phyloP scores from a whole-genome alignment of 2,797 vertebrate species.

The Paratrypauchen microcephalus region DNA sequence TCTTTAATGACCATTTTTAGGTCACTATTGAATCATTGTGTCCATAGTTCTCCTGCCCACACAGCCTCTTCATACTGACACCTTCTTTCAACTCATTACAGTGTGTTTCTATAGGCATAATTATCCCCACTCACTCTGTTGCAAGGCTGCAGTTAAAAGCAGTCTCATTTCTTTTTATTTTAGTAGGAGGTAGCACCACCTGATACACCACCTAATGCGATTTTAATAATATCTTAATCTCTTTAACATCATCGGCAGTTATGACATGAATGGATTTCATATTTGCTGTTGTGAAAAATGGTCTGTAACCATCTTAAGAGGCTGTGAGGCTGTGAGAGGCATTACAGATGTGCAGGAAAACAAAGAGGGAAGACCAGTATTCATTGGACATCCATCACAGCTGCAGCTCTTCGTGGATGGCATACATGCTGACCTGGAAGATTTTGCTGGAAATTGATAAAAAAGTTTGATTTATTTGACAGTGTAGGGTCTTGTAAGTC shows the following conservation, averaged over 20 bases:
- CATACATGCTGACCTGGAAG: conserved; percentile 65
- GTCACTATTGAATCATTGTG: background rate
- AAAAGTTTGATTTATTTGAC: conserved; percentile 63
- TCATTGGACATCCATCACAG: conserved; percentile 56
- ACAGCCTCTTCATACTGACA: conserved; percentile 4
- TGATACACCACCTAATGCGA: conserved; percentile 55
- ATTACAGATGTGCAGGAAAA: conserved; percentile 60
- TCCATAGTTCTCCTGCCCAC: conserved; percentile 7
- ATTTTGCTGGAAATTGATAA: conserved; percentile 69
- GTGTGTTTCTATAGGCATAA: background rate
- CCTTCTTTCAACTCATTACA: conserved; percentile 5
- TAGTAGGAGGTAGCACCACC: conserved; percentile 22
- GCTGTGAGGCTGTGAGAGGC: conserved; percentile 51
- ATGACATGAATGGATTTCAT: conserved; percentile 60
- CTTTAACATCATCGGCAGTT: conserved; percentile 61
- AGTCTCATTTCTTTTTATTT: conserved; percentile 21
- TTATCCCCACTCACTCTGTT: background rate
- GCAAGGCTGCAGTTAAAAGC: conserved; percentile 9
- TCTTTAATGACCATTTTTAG: background rate
- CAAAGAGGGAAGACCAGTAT: conserved; percentile 41
- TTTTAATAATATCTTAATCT: conserved; percentile 65
- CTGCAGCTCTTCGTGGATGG: conserved; percentile 44
- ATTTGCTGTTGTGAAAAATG: conserved; percentile 49
- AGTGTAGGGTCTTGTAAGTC: conserved; percentile 57
- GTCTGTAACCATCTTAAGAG: conserved; percentile 58